Base-by-base conservation (phyloP, 1,140 invertebrate species). In the Dryas iulia region DNA sequence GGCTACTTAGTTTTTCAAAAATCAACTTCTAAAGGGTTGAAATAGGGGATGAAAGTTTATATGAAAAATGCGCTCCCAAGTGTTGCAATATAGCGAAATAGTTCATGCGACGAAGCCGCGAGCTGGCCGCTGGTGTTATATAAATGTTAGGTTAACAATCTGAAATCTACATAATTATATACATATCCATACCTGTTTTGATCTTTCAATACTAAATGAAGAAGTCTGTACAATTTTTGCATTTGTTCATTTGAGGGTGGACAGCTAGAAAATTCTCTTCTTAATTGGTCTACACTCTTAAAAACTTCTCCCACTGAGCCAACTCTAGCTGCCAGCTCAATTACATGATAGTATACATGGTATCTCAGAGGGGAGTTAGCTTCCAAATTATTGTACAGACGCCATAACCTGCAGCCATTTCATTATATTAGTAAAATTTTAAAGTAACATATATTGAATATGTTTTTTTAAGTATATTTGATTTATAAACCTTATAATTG, bases 311-410 rank as follows among this genome's bases (percentile, higher is more conserved):
- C 93, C 0, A 98, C 95, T 80, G 97, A 95, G 69, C 98, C 97
- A 25, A 96, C 96, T 76, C 97, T 95, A 26, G 96, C 95, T 5
- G 97, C 97, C 59, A 99, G 94, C 92, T 97, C 95, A 18, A 99
- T 94, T 76, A 99, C 93, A 83, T 97, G 95, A 75, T 96, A 98
- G 87, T 98, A 99, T 5, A 99, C 97, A 86, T 98, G 96, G 89
- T 98, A 99, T 33, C 97, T 93, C 82, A 98, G 95, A 0, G 96
- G 94, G 10, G 96, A 97, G 74, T 94, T 94, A 73, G 96, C 95
- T 73, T 97, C 96, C 57, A 99, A 87, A 54, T 97, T 98, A 92
- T 98, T 97, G 83, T 98, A 99, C 54, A 99, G 90, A 11, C 97
- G 92, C 95, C 96, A 97, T 61, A 97, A 91, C 14, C 95, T 96